Base-by-base conservation (phyloP, 2,797 vertebrate species). In the Fratercula arctica region DNA sequence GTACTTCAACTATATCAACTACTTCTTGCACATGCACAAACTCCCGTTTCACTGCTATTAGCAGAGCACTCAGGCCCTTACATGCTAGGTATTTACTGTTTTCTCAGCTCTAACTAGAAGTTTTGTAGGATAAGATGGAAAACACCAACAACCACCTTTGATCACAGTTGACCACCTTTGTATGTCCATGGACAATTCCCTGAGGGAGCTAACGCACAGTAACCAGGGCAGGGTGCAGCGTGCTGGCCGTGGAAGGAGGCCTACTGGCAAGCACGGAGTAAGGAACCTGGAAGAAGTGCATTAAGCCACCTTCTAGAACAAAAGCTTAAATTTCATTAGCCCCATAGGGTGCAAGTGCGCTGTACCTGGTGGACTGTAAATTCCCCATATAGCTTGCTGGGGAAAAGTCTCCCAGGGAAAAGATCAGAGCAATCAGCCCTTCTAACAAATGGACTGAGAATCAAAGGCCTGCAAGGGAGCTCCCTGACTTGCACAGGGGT, bases 211-310 rank as follows among this genome's bases (percentile, higher is more conserved):
- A 67, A 69, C 16, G 48, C 16, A 29, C 16, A 73, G 35, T 24
- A 59, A 70, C 39, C 37, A 80, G 39, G 13, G 46, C 29, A 28
- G 33, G 0, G 1, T 69, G 31, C 33, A 46, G 39, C 0, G 0
- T 31, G 7, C 64, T 80, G 60, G 29, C 45, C 29, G 3, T 56
- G 54, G 68, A 14, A 46, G 46, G 37, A 69, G 37, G 16, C 39
- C 28, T 39, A 29, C 29, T 51, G 60, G 43, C n/a, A 78, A 48
- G 41, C 41, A 41, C 46, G 7, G 11, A 66, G 35, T 20, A 67
- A 83, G 39, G 35, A 73, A 39, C 11, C 45, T 46, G 39, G 33
- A 83, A 77, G 41, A 83, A 75, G 33, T 37, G 12, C 39, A 31
- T 54, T 51, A 86, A 88, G n/a, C 28, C 50, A 69, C n/a, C 31